These are phyloP conservation scores for Piprites chloris DNA, from an alignment of 2,113 vertebrate species.

Conservation along the genomic window DNA sequence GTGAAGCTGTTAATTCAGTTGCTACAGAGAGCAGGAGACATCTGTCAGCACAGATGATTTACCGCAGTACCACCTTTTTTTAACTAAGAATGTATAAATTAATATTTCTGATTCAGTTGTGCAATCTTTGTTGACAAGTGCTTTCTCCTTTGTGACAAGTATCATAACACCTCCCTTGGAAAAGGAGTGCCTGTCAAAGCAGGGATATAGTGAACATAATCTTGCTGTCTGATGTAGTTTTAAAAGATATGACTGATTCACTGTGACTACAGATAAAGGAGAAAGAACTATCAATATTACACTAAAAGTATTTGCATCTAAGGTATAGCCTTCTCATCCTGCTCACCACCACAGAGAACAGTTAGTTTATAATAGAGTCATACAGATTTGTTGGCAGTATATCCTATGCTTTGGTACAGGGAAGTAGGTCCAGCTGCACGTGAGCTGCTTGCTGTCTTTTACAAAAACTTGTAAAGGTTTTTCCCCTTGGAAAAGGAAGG, in stretches of 20 bases:
- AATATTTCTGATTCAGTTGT: neutral
- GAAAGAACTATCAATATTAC: neutral
- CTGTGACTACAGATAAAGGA: neutral
- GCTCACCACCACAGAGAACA: neutral
- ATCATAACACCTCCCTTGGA: neutral
- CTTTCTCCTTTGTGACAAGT: neutral
- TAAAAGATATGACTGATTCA: neutral
- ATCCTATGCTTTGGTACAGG: neutral
- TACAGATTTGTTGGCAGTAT: neutral
- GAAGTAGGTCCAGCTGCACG: neutral
- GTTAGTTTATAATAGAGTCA: neutral
- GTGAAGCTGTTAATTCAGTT: neutral
- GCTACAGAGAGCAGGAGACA: neutral
- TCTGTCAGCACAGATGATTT: neutral
- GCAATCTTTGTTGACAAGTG: neutral
- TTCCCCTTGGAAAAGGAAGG: neutral
- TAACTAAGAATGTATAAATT: neutral
- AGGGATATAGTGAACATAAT: neutral
- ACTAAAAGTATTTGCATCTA: neutral
- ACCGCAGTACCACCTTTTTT: neutral
- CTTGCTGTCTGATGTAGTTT: neutral
- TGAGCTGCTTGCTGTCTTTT: neutral
- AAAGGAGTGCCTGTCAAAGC: neutral
- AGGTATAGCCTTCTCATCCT: neutral
- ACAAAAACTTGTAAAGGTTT: neutral